Base-by-base conservation (phyloP, 2,113 vertebrate genomes). In the Tamias sibiricus region DNA sequence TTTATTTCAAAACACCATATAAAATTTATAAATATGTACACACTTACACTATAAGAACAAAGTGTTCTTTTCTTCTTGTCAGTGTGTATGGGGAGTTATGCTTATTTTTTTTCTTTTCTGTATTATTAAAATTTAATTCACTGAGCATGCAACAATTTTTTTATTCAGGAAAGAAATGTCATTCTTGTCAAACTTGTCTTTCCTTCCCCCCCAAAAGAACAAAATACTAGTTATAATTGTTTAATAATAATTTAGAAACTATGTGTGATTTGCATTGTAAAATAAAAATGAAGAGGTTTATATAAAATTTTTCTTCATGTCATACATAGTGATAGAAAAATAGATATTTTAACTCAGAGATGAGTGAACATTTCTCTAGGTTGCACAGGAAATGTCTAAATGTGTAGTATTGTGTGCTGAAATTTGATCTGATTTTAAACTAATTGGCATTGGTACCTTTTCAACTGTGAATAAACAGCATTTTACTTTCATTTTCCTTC, bases 351-450 rank as follows among this genome's bases (percentile, higher is more conserved):
- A 47, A 57, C 37, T 83, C 30, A 42, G 44, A 96, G 44, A 28
- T 80, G 54, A 84, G 26, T 68, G 10, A 16, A 19, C 1, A 14
- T 42, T 30, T 6, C n/a, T 68, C 30, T 17, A 62, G 5, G 17
- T 35, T 17, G 11, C 20, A 9, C 1, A 30, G n/a, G 20, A n/a
- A 81, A 72, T 28, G 28, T 20, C 37, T 49, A 30, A 4, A 44
- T 4, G 12, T 22, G 4, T 12, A 9, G 2, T 0, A 0, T 1
- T 37, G 3, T 17, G 16, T 44, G 12, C 7, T 9, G 57, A 90
- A 42, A 4, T 42, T 49, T 24, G 35, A n/a, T 20, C 22, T 82
- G 59, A 35, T 32, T 91, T 76, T n/a, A 4, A 24, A 49, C 30
- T 62, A 19, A 42, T 30, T 20, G 0, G 19, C 52, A 44, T 57